A percentile compares a stretch with the other conserved stretches of the same genome.
Conservation (phyloP, 2,888 invertebrate genomes). For the Rosalia funebris region DNA sequence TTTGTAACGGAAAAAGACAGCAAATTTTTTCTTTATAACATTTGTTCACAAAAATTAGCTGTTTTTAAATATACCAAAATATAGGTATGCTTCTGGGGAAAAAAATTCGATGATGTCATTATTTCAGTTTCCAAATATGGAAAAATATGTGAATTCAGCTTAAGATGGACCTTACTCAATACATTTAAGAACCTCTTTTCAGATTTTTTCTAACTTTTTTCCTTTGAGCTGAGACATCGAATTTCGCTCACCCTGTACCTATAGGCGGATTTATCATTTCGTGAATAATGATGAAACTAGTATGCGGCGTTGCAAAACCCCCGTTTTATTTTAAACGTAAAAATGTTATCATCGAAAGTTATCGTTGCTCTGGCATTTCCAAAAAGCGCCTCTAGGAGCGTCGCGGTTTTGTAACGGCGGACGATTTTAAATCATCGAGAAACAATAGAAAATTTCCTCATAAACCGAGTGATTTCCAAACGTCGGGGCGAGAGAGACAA, state of each 20-base stretch:
- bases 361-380: slow-evolving; percentile 25
- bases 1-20: no score
- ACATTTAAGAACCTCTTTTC: no score
- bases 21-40: no score
- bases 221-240: no score
- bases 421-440: slow-evolving; percentile 1
- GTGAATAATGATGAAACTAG: slow-evolving; percentile 14
- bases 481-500: neutral
- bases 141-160: no score
- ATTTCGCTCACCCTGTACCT: neutral
- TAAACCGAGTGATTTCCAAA: slow-evolving; percentile 23
- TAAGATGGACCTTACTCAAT: no score
- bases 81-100: no score
- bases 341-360: slow-evolving; percentile 16
- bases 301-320: slow-evolving; percentile 18
- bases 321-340: slow-evolving; percentile 20
- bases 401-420: slow-evolving; percentile 11
- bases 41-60: no score
- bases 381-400: slow-evolving; percentile 19
- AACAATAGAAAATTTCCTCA: slow-evolving; percentile 21
- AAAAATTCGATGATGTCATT: no score
- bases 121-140: no score
- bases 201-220: no score
- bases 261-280: slow-evolving; percentile 5
- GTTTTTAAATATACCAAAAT: no score